A percentile compares a stretch with the other conserved stretches of the same genome.
Evolutionary conservation across 2,113 vertebrate species (phyloP).

Genomic region (Pachycephala philippinensis): DNA sequence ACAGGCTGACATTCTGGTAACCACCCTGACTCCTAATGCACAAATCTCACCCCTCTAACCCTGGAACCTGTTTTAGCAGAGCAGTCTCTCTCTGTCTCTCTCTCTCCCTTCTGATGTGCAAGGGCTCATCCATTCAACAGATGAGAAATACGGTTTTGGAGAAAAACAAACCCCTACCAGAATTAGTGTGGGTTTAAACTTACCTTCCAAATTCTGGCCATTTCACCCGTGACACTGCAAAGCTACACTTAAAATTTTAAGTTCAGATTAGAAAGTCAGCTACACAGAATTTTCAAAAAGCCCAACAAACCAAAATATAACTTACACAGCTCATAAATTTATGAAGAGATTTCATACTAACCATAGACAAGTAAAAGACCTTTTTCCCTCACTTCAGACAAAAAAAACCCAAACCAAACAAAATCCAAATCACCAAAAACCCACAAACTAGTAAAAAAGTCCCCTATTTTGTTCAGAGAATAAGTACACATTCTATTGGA

Average conservation of each 20-base stretch:
- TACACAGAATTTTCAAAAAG: not conserved
- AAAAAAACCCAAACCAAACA: not conserved
- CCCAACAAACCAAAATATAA: not conserved
- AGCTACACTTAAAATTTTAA: not conserved
- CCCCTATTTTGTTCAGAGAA: not conserved
- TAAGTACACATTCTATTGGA: not conserved
- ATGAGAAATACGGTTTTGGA: not conserved
- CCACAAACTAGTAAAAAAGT: not conserved
- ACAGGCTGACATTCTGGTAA: not conserved
- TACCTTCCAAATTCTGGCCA: not conserved
- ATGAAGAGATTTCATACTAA: not conserved
- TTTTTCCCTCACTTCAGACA: not conserved
- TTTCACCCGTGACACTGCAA: not conserved
- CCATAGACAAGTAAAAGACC: not conserved
- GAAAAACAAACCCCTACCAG: not conserved
- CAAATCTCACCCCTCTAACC: not conserved
- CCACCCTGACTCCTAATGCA: not conserved
- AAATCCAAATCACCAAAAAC: not conserved
- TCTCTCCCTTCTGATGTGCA: not conserved
- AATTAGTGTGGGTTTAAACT: not conserved
- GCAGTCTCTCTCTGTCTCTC: too few relatives aligned
- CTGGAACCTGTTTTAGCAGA: not conserved
- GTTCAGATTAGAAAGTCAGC: not conserved
- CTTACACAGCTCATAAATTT: not conserved
- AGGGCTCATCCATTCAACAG: not conserved